phyloP scores from a whole-genome alignment of 2,888 invertebrate genomes.

The Octodonta nipae region DNA sequence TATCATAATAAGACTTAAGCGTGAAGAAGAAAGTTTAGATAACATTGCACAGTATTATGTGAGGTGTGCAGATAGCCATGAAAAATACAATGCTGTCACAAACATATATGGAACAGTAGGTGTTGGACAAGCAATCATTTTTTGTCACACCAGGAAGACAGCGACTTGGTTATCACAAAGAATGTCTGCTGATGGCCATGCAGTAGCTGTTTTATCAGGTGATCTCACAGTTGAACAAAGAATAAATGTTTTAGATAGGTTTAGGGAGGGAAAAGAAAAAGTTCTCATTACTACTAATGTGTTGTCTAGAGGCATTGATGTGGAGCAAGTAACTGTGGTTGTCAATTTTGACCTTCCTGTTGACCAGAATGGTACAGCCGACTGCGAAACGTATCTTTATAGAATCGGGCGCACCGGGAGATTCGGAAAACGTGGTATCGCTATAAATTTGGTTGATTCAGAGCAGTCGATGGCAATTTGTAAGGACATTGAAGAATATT shows the following conservation, averaged over 20 bases:
- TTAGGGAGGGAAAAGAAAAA: constrained; percentile 82
- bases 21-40: constrained; percentile 89
- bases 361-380: constrained; percentile 65
- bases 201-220: constrained; percentile 84
- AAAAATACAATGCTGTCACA: constrained; percentile 84
- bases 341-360: constrained; percentile 96
- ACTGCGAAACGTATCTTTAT: constrained; percentile 95
- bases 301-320: constrained; percentile 81
- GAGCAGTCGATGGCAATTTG: constrained; percentile 57
- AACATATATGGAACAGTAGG: constrained; percentile 94
- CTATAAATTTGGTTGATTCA: constrained; percentile 89
- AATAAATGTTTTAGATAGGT: constrained; percentile 80
- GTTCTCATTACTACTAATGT: constrained; percentile 90
- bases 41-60: constrained; percentile 97
- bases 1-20: constrained; percentile 68
- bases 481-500: constrained; percentile 72
- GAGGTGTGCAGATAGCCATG: constrained; percentile 63
- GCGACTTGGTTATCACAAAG: constrained; percentile 80
- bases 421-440: constrained; percentile 93
- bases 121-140: constrained; percentile 95
- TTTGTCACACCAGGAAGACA: constrained; percentile 84
- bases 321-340: constrained; percentile 93
- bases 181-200: constrained; percentile 85
- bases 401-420: constrained; percentile 92
- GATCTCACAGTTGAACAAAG: constrained; percentile 89